Conservation (phyloP, 2,113 vertebrate species). For the Neolamprologus tretocephalus region DNA sequence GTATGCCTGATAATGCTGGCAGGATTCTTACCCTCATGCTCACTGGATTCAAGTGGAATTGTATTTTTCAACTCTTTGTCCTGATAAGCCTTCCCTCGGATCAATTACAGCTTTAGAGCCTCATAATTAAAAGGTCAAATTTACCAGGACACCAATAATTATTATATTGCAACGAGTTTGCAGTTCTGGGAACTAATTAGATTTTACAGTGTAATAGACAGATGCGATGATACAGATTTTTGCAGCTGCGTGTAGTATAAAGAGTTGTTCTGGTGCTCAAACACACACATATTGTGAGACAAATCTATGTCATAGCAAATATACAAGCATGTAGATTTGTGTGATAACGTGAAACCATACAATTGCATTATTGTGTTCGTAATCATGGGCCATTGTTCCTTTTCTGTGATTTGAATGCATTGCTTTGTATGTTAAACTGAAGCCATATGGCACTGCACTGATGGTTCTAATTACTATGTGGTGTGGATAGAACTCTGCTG, state of each 20-base stretch:
- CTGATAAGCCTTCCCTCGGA: neutral
- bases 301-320: neutral
- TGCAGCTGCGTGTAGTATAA: neutral
- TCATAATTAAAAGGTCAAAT: neutral
- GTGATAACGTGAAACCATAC: neutral
- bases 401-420: neutral
- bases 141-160: neutral
- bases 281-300: neutral
- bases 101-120: neutral
- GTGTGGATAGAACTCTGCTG: neutral
- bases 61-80: neutral
- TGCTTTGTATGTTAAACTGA: neutral
- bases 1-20: neutral
- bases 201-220: neutral
- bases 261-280: neutral
- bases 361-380: neutral
- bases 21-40: neutral
- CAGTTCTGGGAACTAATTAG: neutral
- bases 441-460: neutral
- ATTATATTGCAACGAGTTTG: neutral
- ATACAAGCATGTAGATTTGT: neutral
- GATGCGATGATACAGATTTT: neutral
- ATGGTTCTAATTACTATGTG: neutral
- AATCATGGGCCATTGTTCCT: neutral
- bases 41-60: neutral